These are phyloP conservation scores for Dryomyza anilis DNA, from an alignment of 2,888 invertebrate species.

Conservation along the genomic window DNA sequence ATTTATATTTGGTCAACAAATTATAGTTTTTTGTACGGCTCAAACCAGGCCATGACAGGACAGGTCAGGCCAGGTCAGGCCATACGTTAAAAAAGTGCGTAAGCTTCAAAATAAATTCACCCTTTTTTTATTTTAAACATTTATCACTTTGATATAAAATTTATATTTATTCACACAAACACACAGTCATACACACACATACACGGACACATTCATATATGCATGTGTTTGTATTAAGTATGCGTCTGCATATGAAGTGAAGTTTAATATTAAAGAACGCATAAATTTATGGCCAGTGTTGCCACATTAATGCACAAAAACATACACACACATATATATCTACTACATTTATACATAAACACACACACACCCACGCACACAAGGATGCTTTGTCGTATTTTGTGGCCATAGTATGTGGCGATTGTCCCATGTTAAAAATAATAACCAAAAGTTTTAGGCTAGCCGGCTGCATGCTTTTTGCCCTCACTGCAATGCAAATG, in stretches of 20 bases:
- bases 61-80: no score
- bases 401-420: neutral
- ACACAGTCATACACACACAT: neutral
- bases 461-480: neutral
- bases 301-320: conserved; percentile 27
- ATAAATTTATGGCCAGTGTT: conserved; percentile 30
- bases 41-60: no score
- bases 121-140: conserved; percentile 8
- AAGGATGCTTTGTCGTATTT: neutral
- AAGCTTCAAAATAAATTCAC: conserved; percentile 6
- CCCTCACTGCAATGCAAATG: neutral
- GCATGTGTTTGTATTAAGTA: conserved; percentile 6
- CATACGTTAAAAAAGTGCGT: neutral
- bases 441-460: conserved; percentile 9
- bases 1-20: conserved; percentile 12
- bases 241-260: conserved; percentile 16
- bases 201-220: neutral
- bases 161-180: conserved; percentile 10
- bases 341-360: neutral
- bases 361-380: conserved; percentile 7
- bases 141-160: conserved; percentile 23
- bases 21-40: conserved; percentile 3
- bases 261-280: conserved; percentile 32
- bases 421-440: conserved; percentile 7
- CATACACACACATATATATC: conserved; percentile 1